phyloP scores from a whole-genome alignment of 2,113 vertebrate genomes.

The Channa maculata region DNA sequence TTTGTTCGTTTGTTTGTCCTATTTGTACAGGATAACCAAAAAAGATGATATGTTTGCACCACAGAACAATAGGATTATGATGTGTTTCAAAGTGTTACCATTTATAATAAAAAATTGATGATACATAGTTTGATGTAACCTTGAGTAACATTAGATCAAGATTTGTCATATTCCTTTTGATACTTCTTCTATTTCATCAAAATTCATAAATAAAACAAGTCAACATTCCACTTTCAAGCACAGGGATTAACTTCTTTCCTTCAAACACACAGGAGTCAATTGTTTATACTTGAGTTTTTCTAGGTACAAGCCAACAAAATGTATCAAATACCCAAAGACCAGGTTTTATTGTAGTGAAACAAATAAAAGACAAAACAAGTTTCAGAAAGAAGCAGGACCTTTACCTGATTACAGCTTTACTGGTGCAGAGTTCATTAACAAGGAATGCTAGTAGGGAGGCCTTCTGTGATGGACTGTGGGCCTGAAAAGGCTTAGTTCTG shows the following conservation, averaged over 20 bases:
- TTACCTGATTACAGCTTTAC: constrained; percentile 94
- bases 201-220: constrained; percentile 63
- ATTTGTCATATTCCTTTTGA: constrained; percentile 50
- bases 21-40: constrained; percentile 9
- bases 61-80: constrained; percentile 24
- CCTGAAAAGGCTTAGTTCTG: constrained; percentile 94
- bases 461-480: constrained; percentile 92
- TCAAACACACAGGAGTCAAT: background rate
- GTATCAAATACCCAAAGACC: background rate
- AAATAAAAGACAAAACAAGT: background rate
- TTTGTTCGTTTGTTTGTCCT: constrained; percentile 11
- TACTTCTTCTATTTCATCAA: constrained; percentile 33
- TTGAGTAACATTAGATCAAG: constrained; percentile 49
- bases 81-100: constrained; percentile 48
- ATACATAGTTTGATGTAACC: constrained; percentile 62
- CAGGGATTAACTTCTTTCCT: constrained; percentile 4
- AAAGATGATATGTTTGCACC: background rate
- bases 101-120: constrained; percentile 53
- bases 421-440: constrained; percentile 94
- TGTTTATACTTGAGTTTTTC: constrained; percentile 18
- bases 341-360: background rate
- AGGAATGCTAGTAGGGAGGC: constrained; percentile 91
- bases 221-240: constrained; percentile 5
- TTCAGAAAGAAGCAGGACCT: background rate
- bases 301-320: background rate